Evolutionary conservation across 2,797 vertebrate species (phyloP).

Genomic region (Graptemys geographica): DNA sequence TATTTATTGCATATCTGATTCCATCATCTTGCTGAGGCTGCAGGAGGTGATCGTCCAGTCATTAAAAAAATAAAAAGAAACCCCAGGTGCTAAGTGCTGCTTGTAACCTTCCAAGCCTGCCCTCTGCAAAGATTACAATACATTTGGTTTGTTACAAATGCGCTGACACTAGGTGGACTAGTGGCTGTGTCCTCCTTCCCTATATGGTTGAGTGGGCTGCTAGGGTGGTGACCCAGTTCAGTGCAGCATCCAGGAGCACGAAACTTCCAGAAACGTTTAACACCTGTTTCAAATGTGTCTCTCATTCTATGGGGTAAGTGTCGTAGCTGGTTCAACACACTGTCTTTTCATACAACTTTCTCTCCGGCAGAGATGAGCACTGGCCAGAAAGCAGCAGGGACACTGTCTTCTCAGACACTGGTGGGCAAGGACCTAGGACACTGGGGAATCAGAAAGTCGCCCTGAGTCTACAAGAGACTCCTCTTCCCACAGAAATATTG

Average conservation of each 20-base stretch:
- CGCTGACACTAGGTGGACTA: neutral
- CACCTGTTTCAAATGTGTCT: neutral
- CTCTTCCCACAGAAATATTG: neutral
- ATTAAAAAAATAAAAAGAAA: neutral
- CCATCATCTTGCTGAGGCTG: rapidly evolving
- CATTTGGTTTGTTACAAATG: neutral
- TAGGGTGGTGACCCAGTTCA: neutral
- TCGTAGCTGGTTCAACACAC: neutral
- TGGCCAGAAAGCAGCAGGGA: neutral
- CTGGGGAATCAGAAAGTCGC: neutral
- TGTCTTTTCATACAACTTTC: neutral
- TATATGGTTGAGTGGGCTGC: neutral
- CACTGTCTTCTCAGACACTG: neutral
- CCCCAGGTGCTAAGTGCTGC: neutral
- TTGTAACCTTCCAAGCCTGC: neutral
- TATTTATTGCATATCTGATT: neutral
- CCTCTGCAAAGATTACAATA: neutral
- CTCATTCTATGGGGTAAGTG: neutral
- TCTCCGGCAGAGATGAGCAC: neutral
- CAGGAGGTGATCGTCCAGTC: neutral
- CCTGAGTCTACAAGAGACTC: neutral
- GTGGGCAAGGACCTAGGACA: neutral
- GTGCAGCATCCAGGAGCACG: neutral
- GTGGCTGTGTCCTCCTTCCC: neutral
- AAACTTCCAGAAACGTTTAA: neutral